A percentile compares a stretch with the other conserved stretches of the same genome.
These are phyloP conservation scores for Bembecia ichneumoniformis DNA, from an alignment of 2,888 invertebrate genomes.

Conservation along the genomic window DNA sequence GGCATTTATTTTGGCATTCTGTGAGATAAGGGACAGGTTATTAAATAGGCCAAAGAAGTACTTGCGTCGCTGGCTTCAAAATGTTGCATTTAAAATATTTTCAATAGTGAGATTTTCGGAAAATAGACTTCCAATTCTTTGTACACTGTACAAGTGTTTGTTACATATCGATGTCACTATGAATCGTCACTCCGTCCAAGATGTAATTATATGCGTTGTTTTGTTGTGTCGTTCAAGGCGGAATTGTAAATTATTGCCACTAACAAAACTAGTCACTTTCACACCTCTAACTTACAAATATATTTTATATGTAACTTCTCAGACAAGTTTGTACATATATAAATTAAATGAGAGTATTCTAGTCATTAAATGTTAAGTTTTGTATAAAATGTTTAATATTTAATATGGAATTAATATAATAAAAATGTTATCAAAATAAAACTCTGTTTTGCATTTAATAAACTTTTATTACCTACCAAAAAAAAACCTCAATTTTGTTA, in stretches of 20 bases:
- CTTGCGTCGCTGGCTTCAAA: constrained; percentile 18
- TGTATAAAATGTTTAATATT: constrained; percentile 24
- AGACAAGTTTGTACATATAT: constrained; percentile 19
- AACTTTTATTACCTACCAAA: constrained; percentile 47
- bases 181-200: constrained; percentile 39
- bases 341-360: constrained; percentile 40
- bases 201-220: neutral
- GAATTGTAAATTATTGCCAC: constrained; percentile 9
- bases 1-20: too few relatives aligned
- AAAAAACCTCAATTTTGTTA: constrained; percentile 25
- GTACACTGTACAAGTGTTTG: constrained; percentile 14
- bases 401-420: constrained; percentile 20
- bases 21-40: neutral
- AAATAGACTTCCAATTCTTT: neutral
- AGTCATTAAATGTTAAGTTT: constrained; percentile 52
- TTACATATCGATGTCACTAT: constrained; percentile 1
- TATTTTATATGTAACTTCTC: constrained; percentile 1
- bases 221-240: too few relatives aligned
- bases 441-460: constrained; percentile 39
- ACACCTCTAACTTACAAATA: constrained; percentile 48
- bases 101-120: constrained; percentile 36
- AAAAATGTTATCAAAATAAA: constrained; percentile 30
- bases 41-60: constrained; percentile 6
- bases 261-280: constrained; percentile 49
- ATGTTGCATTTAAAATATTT: constrained; percentile 49